phyloP scores from a whole-genome alignment of 2,797 vertebrate genomes.

The Liparis tanakae region DNA sequence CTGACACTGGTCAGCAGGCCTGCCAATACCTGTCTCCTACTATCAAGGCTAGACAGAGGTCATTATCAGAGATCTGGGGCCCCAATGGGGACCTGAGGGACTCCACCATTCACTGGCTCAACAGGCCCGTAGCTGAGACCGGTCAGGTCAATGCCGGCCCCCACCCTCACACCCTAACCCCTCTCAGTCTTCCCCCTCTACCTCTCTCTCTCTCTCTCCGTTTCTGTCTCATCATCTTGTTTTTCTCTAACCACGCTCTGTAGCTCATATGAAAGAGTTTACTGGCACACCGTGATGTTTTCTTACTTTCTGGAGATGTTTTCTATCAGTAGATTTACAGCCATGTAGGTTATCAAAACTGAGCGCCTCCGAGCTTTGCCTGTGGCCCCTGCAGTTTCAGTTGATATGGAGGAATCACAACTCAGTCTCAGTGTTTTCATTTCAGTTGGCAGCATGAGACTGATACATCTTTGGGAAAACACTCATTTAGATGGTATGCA shows the following conservation, averaged over 20 bases:
- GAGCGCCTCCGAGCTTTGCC: slow-evolving; percentile 63
- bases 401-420: slow-evolving; percentile 64
- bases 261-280: slow-evolving; percentile 38
- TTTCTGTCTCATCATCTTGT: slow-evolving; percentile 40
- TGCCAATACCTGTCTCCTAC: slow-evolving; percentile 79
- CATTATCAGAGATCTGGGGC: slow-evolving; percentile 77
- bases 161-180: slow-evolving; percentile 23
- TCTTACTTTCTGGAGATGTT: slow-evolving; percentile 55
- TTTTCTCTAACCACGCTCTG: slow-evolving; percentile 21
- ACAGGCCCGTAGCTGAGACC: slow-evolving; percentile 63
- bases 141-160: slow-evolving; percentile 70
- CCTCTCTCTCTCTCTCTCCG: background rate
- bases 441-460: slow-evolving; percentile 53
- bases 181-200: slow-evolving; percentile 6
- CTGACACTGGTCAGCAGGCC: slow-evolving; percentile 70
- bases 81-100: slow-evolving; percentile 73
- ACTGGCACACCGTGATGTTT: slow-evolving; percentile 49
- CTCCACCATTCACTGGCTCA: slow-evolving; percentile 60
- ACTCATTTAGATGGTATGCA: slow-evolving; percentile 66
- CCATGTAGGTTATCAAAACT: slow-evolving; percentile 57
- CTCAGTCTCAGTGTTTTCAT: slow-evolving; percentile 67
- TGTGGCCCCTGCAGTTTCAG: slow-evolving; percentile 66
- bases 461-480: slow-evolving; percentile 73
- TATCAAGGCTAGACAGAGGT: slow-evolving; percentile 77
- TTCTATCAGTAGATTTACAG: slow-evolving; percentile 66